Base-by-base conservation (phyloP, 2,888 invertebrate species). In the Eupeodes luniger region DNA sequence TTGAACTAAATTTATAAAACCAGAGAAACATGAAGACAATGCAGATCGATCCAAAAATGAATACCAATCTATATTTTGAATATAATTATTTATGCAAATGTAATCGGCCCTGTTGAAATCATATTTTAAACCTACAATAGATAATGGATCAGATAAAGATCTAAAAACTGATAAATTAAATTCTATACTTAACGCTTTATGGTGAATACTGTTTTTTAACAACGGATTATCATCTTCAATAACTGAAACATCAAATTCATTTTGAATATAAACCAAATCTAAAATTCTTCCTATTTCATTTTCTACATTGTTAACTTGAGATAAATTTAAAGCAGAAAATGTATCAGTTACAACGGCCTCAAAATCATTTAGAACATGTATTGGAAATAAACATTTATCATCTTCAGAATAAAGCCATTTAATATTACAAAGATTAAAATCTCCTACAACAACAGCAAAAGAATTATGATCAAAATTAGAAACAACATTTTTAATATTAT, bases 161-260 rank as follows among this genome's bases (percentile, higher is more conserved):
- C 19, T 19, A 19, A 19, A 19, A 19, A 19, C 19, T 19, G 19
- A 19, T 19, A 19, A 19, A 2, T 1, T 19, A 19, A 19, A 19
- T 19, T 19, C 19, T 19, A 19, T 19, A 19, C 19, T 19, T 19
- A 19, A 19, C 19, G 19, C 19, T 19, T 19, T 19, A 19, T 19
- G 19, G 19, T 19, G 19, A 19, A 19, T 19, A 19, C 49, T 66
- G 49, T 66, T 66, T 0, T 66, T 66, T 47, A 66, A 66, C 49
- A 66, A 49, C 12, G 66, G 66, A 7, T 27, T 47, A 27, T 66
- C 66, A 49, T 66, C 66, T 66, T 66, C 27, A 49, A 27, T 5
- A 49, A 66, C 7, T 5, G 3, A 6, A 14, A 64, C 16, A 44
- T 64, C 64, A 44, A 64, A 36, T 11, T 64, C 66, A 19, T 66